Evolutionary conservation across 2,113 vertebrate species (phyloP), one percentile per base, ranked within the genome.

Genomic region (Charina bottae): DNA sequence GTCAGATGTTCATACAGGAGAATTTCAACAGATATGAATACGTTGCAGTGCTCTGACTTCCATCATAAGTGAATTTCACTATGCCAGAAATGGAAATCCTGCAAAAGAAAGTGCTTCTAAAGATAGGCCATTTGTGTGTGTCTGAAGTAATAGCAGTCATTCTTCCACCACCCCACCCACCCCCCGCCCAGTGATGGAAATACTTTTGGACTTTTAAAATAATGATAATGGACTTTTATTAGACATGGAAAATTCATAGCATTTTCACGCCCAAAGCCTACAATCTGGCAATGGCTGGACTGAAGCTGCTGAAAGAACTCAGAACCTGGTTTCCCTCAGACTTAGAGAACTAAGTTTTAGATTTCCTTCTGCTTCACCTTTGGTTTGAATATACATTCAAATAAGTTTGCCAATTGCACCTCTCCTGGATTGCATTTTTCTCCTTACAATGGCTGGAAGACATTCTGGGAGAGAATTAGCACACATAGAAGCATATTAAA

Each of bases 1-100:
- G 94, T 95, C 95, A 97, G 93, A 96, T 97, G 95, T 95, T 95
- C 94, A 88, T 90, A 93, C 89, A 94, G 88, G 90, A 92, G 94
- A 95, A 78, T 93, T 42, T 91, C 93, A 94, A 90, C 33, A 92
- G 92, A 54, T 95, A 96, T 93, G 93, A 94, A 93, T 95, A 83
- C 13, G 95, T 92, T 91, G 89, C 10, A 92, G 60, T 21, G 55
- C 59, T 62, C 24, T 21, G 90, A 94, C 96, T 94, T 55, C 58
- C 89, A 89, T 91, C 93, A 68, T 87, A 95, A 85, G 88, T 94
- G 87, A 68, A 49, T 49, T 78, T 87, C 89, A 83, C 59, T 93
- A 2, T 19, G 46, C 33, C 5, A 3, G 85, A 93, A 96, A 54
- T 87, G 84, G 42, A 53, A 86, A 94, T 2, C 92, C 83, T 93